Evolutionary conservation across 2,113 vertebrate genomes (phyloP), one percentile per base, ranked within the genome.

Genomic region (Athene cunicularia): DNA sequence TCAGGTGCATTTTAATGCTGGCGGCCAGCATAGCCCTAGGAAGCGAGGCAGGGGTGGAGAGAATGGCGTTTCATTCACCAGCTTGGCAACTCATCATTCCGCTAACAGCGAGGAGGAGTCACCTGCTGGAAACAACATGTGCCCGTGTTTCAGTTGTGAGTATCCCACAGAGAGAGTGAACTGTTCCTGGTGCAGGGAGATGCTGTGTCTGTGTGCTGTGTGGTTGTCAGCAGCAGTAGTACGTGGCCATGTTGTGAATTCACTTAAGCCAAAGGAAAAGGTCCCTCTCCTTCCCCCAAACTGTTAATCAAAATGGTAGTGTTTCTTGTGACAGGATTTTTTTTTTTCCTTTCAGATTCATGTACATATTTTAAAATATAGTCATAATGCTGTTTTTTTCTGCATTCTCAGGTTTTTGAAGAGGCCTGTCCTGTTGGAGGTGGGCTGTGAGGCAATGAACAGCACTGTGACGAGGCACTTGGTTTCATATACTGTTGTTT

Each of bases 191-290:
- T 19, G 9, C 27, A 3, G 53, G 9, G 56, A 47, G 64, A 7
- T 49, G 0, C 12, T 1, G 9, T 22, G 79, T 35, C 70, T 1
- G 0, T 8, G 33, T 35, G 37, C 28, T 41, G 20, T 15, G 15
- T 64, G 74, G 33, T 41, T 28, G 37, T 7, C 56, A 71, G 68
- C 64, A 37, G 26, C 62, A 17, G 12, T 1, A n/a, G 52, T 14
- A 52, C 18, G 0, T 22, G 76, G 21, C 63, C 37, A 0, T 27
- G 30, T 13, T 71, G 28, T 35, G 70, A 56, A 37, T 63, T 71
- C 39, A 20, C 5, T 28, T 55, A 21, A 35, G 15, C 43, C 20
- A 43, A 63, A 45, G 35, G n/a, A 50, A 68, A 45, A 27, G 14
- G 10, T 28, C 12, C 12, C 2, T 2, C 3, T 88, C 10, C 26